These are phyloP conservation scores for Hystrix cristata DNA, from an alignment of 2,113 vertebrate genomes.

Conservation along the genomic window DNA sequence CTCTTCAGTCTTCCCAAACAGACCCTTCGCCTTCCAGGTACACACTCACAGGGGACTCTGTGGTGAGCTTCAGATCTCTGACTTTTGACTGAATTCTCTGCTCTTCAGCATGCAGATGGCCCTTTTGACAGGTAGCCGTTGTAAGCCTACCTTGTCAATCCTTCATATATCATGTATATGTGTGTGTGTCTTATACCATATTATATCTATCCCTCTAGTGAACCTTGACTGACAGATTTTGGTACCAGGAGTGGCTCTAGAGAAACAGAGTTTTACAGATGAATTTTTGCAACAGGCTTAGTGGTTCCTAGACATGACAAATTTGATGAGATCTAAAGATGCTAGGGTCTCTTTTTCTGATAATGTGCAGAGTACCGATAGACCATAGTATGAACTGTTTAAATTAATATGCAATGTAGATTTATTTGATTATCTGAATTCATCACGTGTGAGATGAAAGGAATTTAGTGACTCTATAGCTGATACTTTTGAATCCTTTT, in stretches of 20 bases:
- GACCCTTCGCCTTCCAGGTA: background rate
- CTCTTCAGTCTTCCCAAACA: background rate
- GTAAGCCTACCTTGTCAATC: background rate
- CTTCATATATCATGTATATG: background rate
- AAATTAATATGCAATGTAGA: background rate
- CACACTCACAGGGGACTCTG: background rate
- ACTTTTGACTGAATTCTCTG: background rate
- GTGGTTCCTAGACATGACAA: background rate
- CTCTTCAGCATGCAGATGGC: background rate
- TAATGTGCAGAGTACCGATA: background rate
- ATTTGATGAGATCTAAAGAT: background rate
- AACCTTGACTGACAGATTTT: background rate
- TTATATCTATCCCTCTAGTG: background rate
- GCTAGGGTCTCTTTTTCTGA: background rate
- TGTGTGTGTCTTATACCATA: background rate
- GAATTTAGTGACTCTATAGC: background rate
- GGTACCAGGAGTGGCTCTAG: background rate
- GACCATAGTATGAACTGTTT: background rate
- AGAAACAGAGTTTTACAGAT: background rate
- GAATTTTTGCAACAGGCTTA: background rate
- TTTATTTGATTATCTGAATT: background rate
- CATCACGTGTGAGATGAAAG: background rate
- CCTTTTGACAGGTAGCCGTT: background rate
- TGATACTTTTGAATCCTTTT: background rate
- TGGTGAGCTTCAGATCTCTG: background rate